Base-by-base conservation (phyloP, 2,113 vertebrate genomes). In the Chionodraco myersi region DNA sequence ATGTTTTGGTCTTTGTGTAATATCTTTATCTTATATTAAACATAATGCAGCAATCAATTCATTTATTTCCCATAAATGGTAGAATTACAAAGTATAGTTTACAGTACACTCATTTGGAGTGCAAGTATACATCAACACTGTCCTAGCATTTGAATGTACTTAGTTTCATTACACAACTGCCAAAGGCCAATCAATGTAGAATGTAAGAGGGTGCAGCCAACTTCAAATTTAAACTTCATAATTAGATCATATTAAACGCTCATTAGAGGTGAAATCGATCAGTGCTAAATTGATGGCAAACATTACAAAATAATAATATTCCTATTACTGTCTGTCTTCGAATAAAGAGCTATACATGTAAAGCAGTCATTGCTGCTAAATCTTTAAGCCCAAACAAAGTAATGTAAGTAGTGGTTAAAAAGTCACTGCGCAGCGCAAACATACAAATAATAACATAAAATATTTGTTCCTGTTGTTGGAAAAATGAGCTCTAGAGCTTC, bases 401-500 rank as follows among this genome's bases (percentile, higher is more conserved):
- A 10, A 47, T 0, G 1, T 2, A 3, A 52, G 11, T 6, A 36
- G 23, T 21, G 45, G 76, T 79, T 66, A 57, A 62, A 7, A 8
- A 34, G 13, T 57, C 66, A 0, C 30, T 53, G 2, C 23, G 60
- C 41, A 52, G 34, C 26, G 10, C 18, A 34, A 34, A 54, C 64
- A 62, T 73, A 53, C 52, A 60, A 11, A 63, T 45, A 6, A 68
- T 47, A 47, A 44, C 41, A 73, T n/a, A 64, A 67, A 72, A 60
- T 41, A 36, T 30, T 23, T n/a, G 60, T 68, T 72, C 77, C 63
- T 80, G 80, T 67, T 77, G 53, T 61, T 68, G 64, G 34, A 78
- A 79, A 75, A 80, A 26, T 45, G 14, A n/a, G 58, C 69, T 85
- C 58, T 72, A 60, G 30, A 34, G 73, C 62, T 58, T 13, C 53